A percentile compares a stretch with the other conserved stretches of the same genome.
Evolutionary conservation across 2,797 vertebrate genomes (phyloP).

Genomic region (Mustela erminea): DNA sequence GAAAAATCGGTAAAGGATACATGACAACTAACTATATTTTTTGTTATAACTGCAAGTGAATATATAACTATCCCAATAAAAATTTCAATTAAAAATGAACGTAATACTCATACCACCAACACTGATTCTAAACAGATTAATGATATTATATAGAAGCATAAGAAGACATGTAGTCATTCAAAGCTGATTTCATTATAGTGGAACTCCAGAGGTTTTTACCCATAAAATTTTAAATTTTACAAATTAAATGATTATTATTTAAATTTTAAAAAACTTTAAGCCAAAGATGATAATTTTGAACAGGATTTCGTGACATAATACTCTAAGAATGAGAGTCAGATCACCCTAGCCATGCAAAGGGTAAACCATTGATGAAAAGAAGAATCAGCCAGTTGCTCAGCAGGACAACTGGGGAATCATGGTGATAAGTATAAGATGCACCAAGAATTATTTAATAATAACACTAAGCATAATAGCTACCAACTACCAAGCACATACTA

Average conservation of each 20-base stretch:
- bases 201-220: neutral
- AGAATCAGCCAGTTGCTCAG: neutral
- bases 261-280: neutral
- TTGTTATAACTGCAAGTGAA: neutral
- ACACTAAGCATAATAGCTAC: neutral
- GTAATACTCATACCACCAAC: neutral
- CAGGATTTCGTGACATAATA: neutral
- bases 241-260: too few species aligned
- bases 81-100: neutral
- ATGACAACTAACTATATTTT: neutral
- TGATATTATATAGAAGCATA: neutral
- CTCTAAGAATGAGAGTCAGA: neutral
- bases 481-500: neutral
- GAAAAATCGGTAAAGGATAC: neutral
- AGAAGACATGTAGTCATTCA: neutral
- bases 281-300: neutral
- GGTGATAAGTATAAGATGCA: neutral
- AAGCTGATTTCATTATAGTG: neutral
- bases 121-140: neutral
- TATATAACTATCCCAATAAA: neutral
- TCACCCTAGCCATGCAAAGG: neutral
- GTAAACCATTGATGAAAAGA: neutral
- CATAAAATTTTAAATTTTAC: neutral
- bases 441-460: neutral
- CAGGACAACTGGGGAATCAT: conserved; percentile 11